A percentile compares a stretch with the other conserved stretches of the same genome.
These are phyloP conservation scores for Clistopyga incitator DNA, from an alignment of 2,888 invertebrate genomes.

Conservation along the genomic window DNA sequence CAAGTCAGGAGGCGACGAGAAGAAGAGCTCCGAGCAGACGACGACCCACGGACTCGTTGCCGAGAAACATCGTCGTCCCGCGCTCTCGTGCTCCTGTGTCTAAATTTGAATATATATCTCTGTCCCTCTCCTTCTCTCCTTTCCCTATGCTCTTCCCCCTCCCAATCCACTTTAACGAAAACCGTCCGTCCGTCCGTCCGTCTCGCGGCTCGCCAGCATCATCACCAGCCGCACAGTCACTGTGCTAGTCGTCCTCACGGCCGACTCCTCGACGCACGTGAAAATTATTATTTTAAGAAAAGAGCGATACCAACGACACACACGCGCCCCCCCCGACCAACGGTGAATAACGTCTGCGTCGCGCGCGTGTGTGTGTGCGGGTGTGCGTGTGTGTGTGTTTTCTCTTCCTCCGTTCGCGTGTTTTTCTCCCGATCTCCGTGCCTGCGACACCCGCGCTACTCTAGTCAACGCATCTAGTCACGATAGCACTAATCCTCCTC, in stretches of 20 bases:
- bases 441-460: not conserved
- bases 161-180: constrained; percentile 9
- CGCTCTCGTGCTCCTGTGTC: constrained; percentile 48
- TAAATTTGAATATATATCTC: constrained; percentile 49
- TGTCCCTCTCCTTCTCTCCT: constrained; percentile 21
- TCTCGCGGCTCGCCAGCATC: constrained; percentile 35
- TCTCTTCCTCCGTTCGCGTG: not conserved
- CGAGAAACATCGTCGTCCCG: constrained; percentile 32
- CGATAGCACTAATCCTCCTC: not conserved
- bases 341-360: not conserved
- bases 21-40: constrained; percentile 1
- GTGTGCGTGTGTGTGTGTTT: not conserved
- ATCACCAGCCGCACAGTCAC: constrained; percentile 26
- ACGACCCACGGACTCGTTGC: constrained; percentile 28
- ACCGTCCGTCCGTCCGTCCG: constrained; percentile 30
- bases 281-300: constrained; percentile 64
- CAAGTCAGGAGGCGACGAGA: not conserved
- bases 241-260: constrained; percentile 58
- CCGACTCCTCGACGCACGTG: constrained; percentile 66
- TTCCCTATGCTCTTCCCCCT: not conserved
- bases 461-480: constrained; percentile 39
- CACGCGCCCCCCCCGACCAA: not conserved
- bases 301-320: not conserved
- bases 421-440: not conserved
- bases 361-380: not conserved